These are phyloP conservation scores for Eupithecia subfuscata DNA, from an alignment of 2,888 invertebrate genomes.

Conservation along the genomic window DNA sequence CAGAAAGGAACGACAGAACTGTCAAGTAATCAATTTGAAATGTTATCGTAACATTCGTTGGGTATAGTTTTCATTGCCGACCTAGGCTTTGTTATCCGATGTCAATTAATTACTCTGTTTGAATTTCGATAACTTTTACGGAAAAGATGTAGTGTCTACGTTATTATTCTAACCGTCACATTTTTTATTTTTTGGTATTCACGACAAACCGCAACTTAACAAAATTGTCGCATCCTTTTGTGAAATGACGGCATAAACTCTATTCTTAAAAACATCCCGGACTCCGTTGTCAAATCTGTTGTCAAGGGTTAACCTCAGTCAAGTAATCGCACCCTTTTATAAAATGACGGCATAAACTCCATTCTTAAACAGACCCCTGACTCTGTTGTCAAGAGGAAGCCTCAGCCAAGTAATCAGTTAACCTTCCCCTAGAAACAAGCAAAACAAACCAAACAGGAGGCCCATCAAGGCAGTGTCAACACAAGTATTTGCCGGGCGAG, in stretches of 20 bases:
- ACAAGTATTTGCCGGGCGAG: conserved; percentile 25
- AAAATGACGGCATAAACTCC: too few relatives aligned
- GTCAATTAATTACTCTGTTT: not conserved
- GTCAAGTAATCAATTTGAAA: not conserved
- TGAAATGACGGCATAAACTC: not conserved
- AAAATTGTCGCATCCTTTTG: too few relatives aligned
- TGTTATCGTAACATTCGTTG: not conserved
- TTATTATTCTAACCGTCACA: not conserved
- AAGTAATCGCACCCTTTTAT: not conserved
- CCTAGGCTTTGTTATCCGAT: not conserved
- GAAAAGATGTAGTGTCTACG: not conserved
- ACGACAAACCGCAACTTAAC: too few relatives aligned
- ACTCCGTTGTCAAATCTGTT: too few relatives aligned
- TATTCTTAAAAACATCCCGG: not conserved
- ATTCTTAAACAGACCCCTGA: not conserved
- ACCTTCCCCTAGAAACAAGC: conserved; percentile 14
- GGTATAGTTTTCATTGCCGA: not conserved
- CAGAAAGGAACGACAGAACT: not conserved
- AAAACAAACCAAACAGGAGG: conserved; percentile 20
- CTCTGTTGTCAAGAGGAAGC: not conserved
- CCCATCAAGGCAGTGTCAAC: conserved; percentile 30
- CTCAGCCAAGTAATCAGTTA: not conserved
- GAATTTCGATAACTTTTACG: not conserved
- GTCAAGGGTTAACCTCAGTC: not conserved
- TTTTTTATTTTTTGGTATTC: not conserved